Evolutionary conservation across 1,140 invertebrate species (phyloP).

Genomic region (Nylanderia fulva): DNA sequence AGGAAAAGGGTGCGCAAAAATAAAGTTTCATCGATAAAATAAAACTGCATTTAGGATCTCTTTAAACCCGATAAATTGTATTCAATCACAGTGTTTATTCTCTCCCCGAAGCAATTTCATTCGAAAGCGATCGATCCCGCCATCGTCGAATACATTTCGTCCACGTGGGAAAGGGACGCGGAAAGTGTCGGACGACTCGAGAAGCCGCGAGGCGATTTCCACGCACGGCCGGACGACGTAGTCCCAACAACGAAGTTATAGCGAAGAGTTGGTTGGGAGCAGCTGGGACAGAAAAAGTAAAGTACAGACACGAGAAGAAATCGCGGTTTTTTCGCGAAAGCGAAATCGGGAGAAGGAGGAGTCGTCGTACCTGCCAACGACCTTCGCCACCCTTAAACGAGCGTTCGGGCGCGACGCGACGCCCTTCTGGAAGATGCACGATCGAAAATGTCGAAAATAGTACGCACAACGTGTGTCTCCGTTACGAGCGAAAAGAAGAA

Average conservation of each 20-base stretch:
- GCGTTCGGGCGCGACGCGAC: conserved; percentile 5
- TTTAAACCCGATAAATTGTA: too few relatives aligned
- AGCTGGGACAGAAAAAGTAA: conserved; percentile 50
- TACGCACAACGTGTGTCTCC: conserved; percentile 43
- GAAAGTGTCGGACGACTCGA: conserved; percentile 27
- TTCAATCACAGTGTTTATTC: too few relatives aligned
- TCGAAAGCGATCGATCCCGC: background rate
- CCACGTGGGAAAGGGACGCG: conserved; percentile 33
- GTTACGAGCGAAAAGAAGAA: background rate
- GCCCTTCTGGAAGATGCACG: conserved; percentile 54
- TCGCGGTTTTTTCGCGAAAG: conserved; percentile 35
- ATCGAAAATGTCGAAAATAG: conserved; percentile 48
- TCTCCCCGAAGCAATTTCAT: background rate
- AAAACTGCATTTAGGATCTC: too few relatives aligned
- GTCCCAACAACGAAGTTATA: conserved; percentile 27
- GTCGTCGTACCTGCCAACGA: conserved; percentile 45
- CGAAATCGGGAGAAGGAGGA: background rate
- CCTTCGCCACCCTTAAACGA: background rate
- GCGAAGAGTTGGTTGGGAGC: conserved; percentile 15
- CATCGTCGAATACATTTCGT: background rate
- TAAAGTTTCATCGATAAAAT: too few relatives aligned
- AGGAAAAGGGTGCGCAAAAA: too few relatives aligned
- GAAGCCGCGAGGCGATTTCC: conserved; percentile 42
- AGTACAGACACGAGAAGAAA: conserved; percentile 48
- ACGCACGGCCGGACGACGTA: conserved; percentile 8